phyloP scores from a whole-genome alignment of 2,888 invertebrate genomes.

The Listrodromus nycthemerus region DNA sequence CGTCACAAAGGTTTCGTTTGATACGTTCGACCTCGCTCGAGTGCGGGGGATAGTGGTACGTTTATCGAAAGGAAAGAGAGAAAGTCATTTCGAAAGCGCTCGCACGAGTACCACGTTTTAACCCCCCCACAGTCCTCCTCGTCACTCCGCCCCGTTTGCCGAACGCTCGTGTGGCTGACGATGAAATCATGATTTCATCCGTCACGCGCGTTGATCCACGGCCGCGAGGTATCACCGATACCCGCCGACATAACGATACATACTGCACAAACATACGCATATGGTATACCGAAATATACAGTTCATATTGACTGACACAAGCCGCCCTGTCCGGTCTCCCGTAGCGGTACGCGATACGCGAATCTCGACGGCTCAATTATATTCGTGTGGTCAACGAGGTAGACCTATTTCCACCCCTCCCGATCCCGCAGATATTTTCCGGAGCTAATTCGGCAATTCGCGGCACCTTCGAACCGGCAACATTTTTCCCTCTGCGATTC shows the following conservation, averaged over 20 bases:
- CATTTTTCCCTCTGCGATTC: neutral
- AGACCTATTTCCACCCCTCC: slow-evolving; percentile 10
- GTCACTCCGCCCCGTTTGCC: slow-evolving; percentile 45
- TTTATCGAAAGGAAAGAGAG: slow-evolving; percentile 48
- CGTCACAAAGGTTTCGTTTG: slow-evolving; percentile 68
- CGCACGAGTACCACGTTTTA: slow-evolving; percentile 55
- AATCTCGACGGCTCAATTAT: slow-evolving; percentile 52
- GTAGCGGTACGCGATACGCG: slow-evolving; percentile 6
- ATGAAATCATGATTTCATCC: slow-evolving; percentile 69
- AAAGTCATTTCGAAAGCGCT: slow-evolving; percentile 63
- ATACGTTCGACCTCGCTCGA: slow-evolving; percentile 46
- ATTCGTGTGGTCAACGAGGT: slow-evolving; percentile 38
- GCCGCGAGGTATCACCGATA: slow-evolving; percentile 23
- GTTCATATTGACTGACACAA: slow-evolving; percentile 57
- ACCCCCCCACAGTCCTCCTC: slow-evolving; percentile 23
- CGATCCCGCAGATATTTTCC: slow-evolving; percentile 23
- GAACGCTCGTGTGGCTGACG: slow-evolving; percentile 59
- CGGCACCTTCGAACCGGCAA: neutral
- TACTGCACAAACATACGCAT: slow-evolving; percentile 47
- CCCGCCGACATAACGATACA: slow-evolving; percentile 23
- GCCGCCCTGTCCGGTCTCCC: neutral
- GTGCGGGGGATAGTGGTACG: slow-evolving; percentile 18
- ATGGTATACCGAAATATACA: slow-evolving; percentile 20
- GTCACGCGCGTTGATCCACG: slow-evolving; percentile 60
- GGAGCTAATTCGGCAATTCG: slow-evolving; percentile 18